phyloP scores from a whole-genome alignment of 2,888 invertebrate species.

The Nemoura dubitans region DNA sequence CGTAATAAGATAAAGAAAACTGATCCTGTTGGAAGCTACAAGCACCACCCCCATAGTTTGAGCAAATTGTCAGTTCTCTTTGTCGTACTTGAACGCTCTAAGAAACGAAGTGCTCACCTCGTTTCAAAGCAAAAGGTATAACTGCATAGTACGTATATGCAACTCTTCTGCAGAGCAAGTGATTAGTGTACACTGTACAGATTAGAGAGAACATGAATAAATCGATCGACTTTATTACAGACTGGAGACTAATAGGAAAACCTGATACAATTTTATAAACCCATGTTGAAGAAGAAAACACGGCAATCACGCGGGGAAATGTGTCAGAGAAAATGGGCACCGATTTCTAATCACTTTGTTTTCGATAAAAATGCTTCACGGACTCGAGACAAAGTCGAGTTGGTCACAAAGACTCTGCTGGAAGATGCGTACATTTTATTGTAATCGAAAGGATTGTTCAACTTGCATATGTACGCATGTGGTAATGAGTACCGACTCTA shows the following conservation, averaged over 20 bases:
- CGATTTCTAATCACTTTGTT: conserved; percentile 1
- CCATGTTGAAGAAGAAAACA: background rate
- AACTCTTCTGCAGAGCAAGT: too few relatives aligned
- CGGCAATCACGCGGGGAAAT: background rate
- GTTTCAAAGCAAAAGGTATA: too few relatives aligned
- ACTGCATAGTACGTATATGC: too few relatives aligned
- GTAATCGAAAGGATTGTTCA: background rate
- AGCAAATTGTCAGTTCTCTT: too few relatives aligned
- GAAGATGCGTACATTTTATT: background rate
- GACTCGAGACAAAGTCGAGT: background rate
- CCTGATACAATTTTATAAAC: background rate
- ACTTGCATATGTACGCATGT: background rate
- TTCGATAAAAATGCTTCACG: background rate
- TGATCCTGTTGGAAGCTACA: too few relatives aligned
- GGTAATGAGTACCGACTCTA: too few relatives aligned
- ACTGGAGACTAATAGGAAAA: background rate
- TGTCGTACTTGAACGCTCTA: too few relatives aligned
- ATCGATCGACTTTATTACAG: background rate
- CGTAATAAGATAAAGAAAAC: too few relatives aligned
- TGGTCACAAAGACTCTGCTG: background rate
- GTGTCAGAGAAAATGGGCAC: background rate
- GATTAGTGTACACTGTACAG: too few relatives aligned
- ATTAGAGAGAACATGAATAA: background rate
- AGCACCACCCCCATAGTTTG: too few relatives aligned
- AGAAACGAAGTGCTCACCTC: too few relatives aligned